Conservation (phyloP, 1,140 invertebrate species). For the Neotoxoptera formosana region DNA sequence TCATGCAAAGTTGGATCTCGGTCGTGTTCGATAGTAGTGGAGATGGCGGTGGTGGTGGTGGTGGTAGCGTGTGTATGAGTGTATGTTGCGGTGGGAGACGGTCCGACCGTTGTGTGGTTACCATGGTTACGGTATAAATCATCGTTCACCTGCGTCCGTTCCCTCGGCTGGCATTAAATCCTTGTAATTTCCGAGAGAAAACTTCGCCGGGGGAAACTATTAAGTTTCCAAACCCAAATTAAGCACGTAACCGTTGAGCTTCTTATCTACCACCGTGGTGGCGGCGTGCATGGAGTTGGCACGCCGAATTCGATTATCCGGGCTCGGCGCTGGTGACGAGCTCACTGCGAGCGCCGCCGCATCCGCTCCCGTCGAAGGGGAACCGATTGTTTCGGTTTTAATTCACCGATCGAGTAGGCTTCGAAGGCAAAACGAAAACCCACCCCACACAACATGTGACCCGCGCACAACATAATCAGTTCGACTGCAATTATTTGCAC, state of each 20-base stretch:
- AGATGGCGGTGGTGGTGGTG: background rate
- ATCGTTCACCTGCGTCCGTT: constrained; percentile 58
- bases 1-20: background rate
- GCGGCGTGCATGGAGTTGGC: background rate
- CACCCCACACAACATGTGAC: background rate
- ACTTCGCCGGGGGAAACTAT: constrained; percentile 55
- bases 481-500: background rate
- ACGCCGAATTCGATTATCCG: constrained; percentile 48
- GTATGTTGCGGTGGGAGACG: background rate
- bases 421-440: constrained; percentile 58
- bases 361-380: background rate
- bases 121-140: constrained; percentile 55
- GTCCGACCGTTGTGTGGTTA: constrained; percentile 43
- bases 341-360: background rate
- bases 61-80: background rate
- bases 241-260: constrained; percentile 57
- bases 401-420: constrained; percentile 47
- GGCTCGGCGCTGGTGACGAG: background rate
- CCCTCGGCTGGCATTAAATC: constrained; percentile 48
- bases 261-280: constrained; percentile 37
- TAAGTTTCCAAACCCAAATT: constrained; percentile 58
- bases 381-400: constrained; percentile 34
- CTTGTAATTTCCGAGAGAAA: constrained; percentile 58
- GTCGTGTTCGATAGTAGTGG: background rate
- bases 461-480: background rate